Evolutionary conservation across 2,113 vertebrate genomes (phyloP).

Genomic region (Nibea coibor): DNA sequence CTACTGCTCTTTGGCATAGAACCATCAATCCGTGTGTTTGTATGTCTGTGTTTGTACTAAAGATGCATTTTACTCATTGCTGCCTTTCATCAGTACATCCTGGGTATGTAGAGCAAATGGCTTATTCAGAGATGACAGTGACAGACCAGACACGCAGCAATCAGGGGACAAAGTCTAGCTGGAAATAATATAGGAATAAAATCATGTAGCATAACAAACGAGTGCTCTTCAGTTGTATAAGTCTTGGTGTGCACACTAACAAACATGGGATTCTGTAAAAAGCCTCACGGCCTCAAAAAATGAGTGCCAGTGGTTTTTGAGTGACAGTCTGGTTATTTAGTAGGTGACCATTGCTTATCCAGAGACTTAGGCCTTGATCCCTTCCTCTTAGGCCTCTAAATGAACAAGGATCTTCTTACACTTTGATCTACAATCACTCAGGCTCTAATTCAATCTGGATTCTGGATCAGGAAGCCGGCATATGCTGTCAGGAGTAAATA

Average conservation of each 20-base stretch:
- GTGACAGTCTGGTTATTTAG: slow-evolving; percentile 71
- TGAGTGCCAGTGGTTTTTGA: slow-evolving; percentile 45
- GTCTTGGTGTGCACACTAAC: slow-evolving; percentile 12
- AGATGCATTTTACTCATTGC: slow-evolving; percentile 33
- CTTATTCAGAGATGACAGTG: slow-evolving; percentile 15
- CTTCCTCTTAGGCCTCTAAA: slow-evolving; percentile 60
- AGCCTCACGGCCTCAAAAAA: slow-evolving; percentile 1
- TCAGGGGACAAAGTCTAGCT: slow-evolving; percentile 16
- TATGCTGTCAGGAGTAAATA: slow-evolving; percentile 69
- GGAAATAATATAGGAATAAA: slow-evolving; percentile 25
- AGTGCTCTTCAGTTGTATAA: background rate
- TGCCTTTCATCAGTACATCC: slow-evolving; percentile 35
- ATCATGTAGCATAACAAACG: slow-evolving; percentile 1
- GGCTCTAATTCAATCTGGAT: slow-evolving; percentile 65
- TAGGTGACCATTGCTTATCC: slow-evolving; percentile 72
- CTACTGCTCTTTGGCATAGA: slow-evolving; percentile 25
- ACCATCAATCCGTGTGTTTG: background rate
- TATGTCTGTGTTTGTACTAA: slow-evolving; percentile 2
- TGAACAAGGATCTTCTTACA: slow-evolving; percentile 68
- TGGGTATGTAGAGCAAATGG: slow-evolving; percentile 10
- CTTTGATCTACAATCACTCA: slow-evolving; percentile 68
- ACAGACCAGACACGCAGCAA: slow-evolving; percentile 18
- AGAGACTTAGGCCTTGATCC: slow-evolving; percentile 70
- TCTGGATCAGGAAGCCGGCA: slow-evolving; percentile 64
- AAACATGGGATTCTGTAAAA: slow-evolving; percentile 31